Conservation (phyloP, 2,888 invertebrate species). For the Gari tellinella region DNA sequence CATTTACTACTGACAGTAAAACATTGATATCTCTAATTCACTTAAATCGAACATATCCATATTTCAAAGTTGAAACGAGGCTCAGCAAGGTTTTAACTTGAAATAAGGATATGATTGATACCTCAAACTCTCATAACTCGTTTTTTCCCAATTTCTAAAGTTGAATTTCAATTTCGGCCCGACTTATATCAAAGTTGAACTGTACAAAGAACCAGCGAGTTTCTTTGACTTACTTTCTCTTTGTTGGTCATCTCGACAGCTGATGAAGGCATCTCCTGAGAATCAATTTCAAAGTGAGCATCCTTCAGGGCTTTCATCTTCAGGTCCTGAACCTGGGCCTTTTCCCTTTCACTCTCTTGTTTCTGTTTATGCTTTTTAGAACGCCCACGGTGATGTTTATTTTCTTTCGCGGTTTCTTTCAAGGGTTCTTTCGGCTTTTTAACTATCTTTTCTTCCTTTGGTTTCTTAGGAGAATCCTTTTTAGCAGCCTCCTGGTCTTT, state of each 20-base stretch:
- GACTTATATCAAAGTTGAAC: too few species aligned
- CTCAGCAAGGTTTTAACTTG: too few species aligned
- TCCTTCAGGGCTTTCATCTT: conserved; percentile 66
- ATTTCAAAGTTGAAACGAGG: too few species aligned
- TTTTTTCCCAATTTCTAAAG: too few species aligned
- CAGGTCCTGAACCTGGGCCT: conserved; percentile 39
- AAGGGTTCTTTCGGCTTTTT: too few species aligned
- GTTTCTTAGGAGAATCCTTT: conserved; percentile 48
- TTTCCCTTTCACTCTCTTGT: conserved; percentile 15
- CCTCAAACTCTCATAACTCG: too few species aligned
- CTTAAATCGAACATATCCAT: too few species aligned
- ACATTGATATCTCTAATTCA: too few species aligned
- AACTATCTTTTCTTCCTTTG: conserved; percentile 31
- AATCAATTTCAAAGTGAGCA: conserved; percentile 64
- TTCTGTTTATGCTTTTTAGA: conserved; percentile 32
- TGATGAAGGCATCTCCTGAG: conserved; percentile 78
- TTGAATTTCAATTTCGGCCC: too few species aligned
- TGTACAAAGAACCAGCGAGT: too few species aligned
- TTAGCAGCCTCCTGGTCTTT: conserved; percentile 21
- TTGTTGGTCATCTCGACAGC: conserved; percentile 82
- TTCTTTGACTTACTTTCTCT: conserved; percentile 78
- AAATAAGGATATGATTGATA: too few species aligned
- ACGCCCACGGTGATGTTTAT: conserved; percentile 17
- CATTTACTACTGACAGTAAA: too few species aligned
- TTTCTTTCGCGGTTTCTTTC: conserved; percentile 16